Evolutionary conservation across 2,797 vertebrate species (phyloP), one percentile per base, ranked within the genome.

Genomic region (Tadarida brasiliensis): DNA sequence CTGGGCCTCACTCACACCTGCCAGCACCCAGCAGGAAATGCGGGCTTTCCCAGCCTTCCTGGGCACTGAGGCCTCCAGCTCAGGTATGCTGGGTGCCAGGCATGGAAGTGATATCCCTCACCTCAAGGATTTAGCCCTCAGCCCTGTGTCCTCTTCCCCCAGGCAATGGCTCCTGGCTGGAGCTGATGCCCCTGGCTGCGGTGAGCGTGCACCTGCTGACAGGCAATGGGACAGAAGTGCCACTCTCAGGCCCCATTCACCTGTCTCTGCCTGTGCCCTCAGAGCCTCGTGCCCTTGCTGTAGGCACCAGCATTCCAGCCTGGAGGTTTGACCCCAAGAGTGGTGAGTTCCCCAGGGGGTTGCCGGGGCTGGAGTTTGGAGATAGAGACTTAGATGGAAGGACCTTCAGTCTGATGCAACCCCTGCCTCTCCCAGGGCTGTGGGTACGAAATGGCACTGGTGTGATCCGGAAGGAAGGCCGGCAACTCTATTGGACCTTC

Each of bases 361-460:
- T 30, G 35, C 28, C 1, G 14, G 63, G 30, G 65, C 63, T 89
- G 24, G 81, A 44, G 56, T 47, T 4, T 54, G 63, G 77, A n/a
- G 35, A 11, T 35, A 35, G 47, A 35, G 77, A 59, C 87, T 57
- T 11, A 12, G 51, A 39, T 35, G 71, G 30, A 17, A 28, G 33
- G 26, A 63, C 39, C 20, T 0, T n/a, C 70, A 85, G 59, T 81
- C 12, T 82, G 54, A 54, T 12, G 28, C 81, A 61, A n/a, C 39
- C 65, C 65, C 2, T 87, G 67, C 78, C 65, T 90, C 86, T 80
- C 87, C 3, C 98, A 99, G 99, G 99, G 15, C 97, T 99, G 94
- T 99, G 99, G 99, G 98, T 99, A 2, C 98, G 99, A 28, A 99
- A 99, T 1, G 99, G 99, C 87, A 99, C 99, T 0, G 99, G 99